Evolutionary conservation across 2,797 vertebrate genomes (phyloP), one percentile per base, ranked within the genome.

Genomic region (Gila robusta): DNA sequence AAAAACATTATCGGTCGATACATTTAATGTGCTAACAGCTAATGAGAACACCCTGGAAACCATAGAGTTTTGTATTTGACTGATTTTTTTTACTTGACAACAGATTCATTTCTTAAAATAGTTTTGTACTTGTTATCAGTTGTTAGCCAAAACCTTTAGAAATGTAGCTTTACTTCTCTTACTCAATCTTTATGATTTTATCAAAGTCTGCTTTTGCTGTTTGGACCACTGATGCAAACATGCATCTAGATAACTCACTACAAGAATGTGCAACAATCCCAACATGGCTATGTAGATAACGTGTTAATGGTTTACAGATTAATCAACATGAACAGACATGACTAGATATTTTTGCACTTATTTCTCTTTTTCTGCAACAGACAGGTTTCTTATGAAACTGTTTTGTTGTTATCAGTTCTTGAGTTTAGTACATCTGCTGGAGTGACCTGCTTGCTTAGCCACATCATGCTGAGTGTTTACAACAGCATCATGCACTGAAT

Each of bases 401-500:
- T 52, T 41, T 26, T 56, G 9, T 56, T 52, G 67, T 79, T 79
- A 87, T 86, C 71, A 87, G 52, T 26, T 80, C 21, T 70, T 64
- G 10, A 19, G 19, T 32, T 69, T 6, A 59, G 32, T 52, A 44
- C 26, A 67, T 83, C 81, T 47, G 7, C 12, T 19, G 32, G 19
- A 37, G 11, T 28, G n/a, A 39, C 52, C 26, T 72, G 71, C 5
- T 56, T 79, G 44, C 17, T 19, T 10, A 59, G 67, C 71, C 44
- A 81, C 12, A 44, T 52, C 44, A 52, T 56, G 70, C 56, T 81
- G 39, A 26, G 70, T 67, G 6, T 62, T 64, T 37, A n/a, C 70
- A 19, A 16, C 19, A 83, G 21, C 23, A 5, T 17, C 64, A 7
- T 74, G 10, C 32, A 49, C 56, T 16, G 52, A 62, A 28, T 72